phyloP scores from a whole-genome alignment of 2,797 vertebrate species.

The Luscinia megarhynchos region DNA sequence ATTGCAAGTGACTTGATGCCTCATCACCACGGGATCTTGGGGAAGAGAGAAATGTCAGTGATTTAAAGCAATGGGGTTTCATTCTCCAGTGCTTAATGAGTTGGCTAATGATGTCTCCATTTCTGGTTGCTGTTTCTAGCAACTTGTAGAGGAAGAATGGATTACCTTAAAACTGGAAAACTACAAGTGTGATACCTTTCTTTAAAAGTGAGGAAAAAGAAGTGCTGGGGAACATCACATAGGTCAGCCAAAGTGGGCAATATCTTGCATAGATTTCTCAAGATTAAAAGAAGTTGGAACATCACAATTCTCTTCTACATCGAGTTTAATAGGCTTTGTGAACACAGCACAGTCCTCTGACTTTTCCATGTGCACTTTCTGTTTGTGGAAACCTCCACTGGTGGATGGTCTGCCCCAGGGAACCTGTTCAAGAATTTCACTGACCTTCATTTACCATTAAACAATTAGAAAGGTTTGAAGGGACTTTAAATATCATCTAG shows the following conservation, averaged over 20 bases:
- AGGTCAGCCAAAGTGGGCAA: neutral
- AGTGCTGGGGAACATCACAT: neutral
- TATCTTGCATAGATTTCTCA: neutral
- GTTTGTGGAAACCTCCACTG: neutral
- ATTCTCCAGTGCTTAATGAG: neutral
- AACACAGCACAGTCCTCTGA: neutral
- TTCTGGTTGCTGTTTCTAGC: neutral
- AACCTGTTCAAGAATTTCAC: neutral
- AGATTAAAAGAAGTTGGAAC: neutral
- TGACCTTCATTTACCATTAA: neutral
- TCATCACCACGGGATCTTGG: neutral
- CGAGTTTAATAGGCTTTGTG: neutral
- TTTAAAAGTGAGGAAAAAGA: neutral
- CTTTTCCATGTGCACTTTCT: neutral
- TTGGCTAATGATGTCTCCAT: neutral
- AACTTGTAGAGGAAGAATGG: neutral
- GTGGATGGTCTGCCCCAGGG: neutral
- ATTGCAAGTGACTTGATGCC: neutral
- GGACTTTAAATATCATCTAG: neutral
- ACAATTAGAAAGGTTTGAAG: neutral
- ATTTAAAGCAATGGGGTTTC: neutral
- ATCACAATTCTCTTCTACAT: neutral
- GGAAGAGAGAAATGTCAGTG: neutral
- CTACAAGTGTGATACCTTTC: neutral
- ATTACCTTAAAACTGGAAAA: neutral